A percentile compares a stretch with the other conserved stretches of the same genome.
Conservation (phyloP, 2,113 vertebrate genomes). For the Monopterus albus region DNA sequence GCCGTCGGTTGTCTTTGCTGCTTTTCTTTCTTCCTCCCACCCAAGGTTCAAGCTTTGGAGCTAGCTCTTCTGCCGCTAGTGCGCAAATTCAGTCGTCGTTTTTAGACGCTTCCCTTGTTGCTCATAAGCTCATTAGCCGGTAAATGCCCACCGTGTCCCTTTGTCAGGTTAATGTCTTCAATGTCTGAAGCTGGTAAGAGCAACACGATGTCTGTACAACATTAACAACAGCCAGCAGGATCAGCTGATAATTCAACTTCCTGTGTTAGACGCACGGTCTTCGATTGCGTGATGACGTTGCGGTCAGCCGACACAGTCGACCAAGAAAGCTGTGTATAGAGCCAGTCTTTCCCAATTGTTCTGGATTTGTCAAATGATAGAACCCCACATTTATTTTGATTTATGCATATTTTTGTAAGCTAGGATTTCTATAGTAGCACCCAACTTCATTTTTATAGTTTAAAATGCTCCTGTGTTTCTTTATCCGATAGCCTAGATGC, state of each 20-base stretch:
- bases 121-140: neutral
- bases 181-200: constrained; percentile 56
- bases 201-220: constrained; percentile 69
- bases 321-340: neutral
- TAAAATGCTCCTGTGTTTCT: too few relatives aligned
- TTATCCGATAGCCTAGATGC: too few relatives aligned
- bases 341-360: too few relatives aligned
- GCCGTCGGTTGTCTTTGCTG: constrained; percentile 34
- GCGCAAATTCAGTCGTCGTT: constrained; percentile 18
- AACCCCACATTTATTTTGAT: too few relatives aligned
- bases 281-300: constrained; percentile 37
- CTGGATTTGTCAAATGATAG: too few relatives aligned
- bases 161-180: constrained; percentile 27
- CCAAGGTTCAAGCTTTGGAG: constrained; percentile 51
- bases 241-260: constrained; percentile 86
- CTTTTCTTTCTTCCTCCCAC: constrained; percentile 52
- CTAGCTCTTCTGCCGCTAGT: constrained; percentile 52
- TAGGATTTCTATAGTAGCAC: too few relatives aligned
- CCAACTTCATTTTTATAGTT: too few relatives aligned
- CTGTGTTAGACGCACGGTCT: constrained; percentile 42
- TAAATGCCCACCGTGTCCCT: constrained; percentile 38
- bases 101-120: constrained; percentile 1
- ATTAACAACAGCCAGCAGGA: constrained; percentile 81
- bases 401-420: too few relatives aligned
- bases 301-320: constrained; percentile 14